Percentiles rank a stretch among this genome's conserved stretches.
These are phyloP conservation scores for Hartigia nigra DNA, from an alignment of 2,888 invertebrate species.

Conservation along the genomic window DNA sequence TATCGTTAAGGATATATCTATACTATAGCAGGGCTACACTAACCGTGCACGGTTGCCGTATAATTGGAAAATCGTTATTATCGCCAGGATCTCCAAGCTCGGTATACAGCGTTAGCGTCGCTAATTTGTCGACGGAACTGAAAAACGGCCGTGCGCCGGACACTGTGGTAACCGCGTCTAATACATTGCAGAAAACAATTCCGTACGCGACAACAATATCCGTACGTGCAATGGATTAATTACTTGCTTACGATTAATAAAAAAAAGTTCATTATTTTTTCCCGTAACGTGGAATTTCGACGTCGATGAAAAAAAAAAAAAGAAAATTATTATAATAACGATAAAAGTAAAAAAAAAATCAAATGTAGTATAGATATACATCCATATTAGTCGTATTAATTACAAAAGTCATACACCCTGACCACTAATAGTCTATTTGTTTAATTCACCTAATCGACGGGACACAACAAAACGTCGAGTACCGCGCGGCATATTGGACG, in stretches of 20 bases:
- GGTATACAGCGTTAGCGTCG: slow-evolving; percentile 15
- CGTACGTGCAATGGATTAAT: not conserved
- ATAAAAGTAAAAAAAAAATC: not conserved
- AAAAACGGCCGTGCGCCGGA: slow-evolving; percentile 28
- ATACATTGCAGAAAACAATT: slow-evolving; percentile 43
- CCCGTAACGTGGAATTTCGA: not conserved
- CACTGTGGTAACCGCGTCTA: slow-evolving; percentile 38
- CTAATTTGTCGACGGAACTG: slow-evolving; percentile 30
- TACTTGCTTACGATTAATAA: not conserved
- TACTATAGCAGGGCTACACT: not conserved
- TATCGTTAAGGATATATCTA: not conserved
- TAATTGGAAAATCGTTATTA: slow-evolving; percentile 65
- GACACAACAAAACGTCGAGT: not conserved
- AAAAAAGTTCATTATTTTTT: not conserved
- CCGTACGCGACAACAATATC: slow-evolving; percentile 22
- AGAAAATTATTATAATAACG: not conserved
- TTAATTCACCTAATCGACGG: not conserved
- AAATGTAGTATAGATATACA: not conserved
- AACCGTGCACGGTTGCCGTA: slow-evolving; percentile 39
- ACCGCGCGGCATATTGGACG: not conserved
- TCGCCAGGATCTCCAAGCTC: slow-evolving; percentile 49
- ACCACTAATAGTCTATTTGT: not conserved
- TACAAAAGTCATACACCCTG: not conserved
- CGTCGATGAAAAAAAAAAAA: not conserved
- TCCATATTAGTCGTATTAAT: not conserved